phyloP scores from a whole-genome alignment of 2,113 vertebrate genomes.

The Hystrix cristata region DNA sequence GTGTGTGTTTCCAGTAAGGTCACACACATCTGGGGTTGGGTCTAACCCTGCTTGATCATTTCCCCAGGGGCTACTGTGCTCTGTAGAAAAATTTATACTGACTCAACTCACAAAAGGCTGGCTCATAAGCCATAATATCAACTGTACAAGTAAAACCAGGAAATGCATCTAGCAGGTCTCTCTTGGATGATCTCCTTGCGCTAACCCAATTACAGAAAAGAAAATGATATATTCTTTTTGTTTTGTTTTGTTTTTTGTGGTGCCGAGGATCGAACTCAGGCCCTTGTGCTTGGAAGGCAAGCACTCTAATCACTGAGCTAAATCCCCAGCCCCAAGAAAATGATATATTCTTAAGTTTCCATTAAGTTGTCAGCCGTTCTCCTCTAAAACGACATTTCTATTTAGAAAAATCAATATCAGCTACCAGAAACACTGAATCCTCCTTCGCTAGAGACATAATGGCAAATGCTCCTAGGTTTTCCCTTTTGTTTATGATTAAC shows the following conservation, averaged over 20 bases:
- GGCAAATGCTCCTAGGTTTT: not conserved
- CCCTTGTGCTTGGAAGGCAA: too few species aligned
- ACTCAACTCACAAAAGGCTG: conserved; percentile 15
- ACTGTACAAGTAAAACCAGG: conserved; percentile 25
- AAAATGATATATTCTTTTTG: conserved; percentile 46
- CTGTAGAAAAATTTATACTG: conserved; percentile 50
- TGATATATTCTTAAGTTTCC: conserved; percentile 41
- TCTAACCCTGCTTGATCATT: conserved; percentile 10
- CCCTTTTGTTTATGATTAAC: conserved; percentile 14
- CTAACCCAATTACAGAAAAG: conserved; percentile 55
- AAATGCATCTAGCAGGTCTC: conserved; percentile 17
- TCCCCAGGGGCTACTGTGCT: not conserved
- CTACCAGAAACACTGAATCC: not conserved
- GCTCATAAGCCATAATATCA: conserved; percentile 39
- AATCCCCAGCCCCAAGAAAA: not conserved
- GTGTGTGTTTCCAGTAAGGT: not conserved
- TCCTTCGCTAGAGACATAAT: conserved; percentile 40
- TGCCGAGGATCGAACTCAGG: too few species aligned
- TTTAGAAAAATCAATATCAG: conserved; percentile 21
- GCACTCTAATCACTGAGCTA: too few species aligned
- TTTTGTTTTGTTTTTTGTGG: too few species aligned
- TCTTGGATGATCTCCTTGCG: not conserved
- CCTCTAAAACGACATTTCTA: conserved; percentile 45
- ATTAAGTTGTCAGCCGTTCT: conserved; percentile 18
- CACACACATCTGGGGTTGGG: not conserved